A percentile compares a stretch with the other conserved stretches of the same genome.
phyloP scores from a whole-genome alignment of 2,113 vertebrate genomes.

The Notothenia rossii region DNA sequence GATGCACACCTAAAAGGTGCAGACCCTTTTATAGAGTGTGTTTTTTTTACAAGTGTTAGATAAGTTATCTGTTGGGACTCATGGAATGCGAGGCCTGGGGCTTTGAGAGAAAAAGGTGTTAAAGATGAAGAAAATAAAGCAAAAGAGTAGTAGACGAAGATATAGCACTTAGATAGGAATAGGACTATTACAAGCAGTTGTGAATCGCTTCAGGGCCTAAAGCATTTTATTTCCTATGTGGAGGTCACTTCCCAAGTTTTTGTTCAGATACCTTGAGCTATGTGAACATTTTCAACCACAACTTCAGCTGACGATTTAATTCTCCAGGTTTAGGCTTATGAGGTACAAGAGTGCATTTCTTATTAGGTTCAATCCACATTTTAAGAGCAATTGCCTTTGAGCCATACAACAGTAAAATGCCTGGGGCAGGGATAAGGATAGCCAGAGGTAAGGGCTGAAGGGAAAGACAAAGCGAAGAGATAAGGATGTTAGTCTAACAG shows the following conservation, averaged over 20 bases:
- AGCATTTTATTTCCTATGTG: conserved; percentile 28
- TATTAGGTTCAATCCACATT: conserved; percentile 41
- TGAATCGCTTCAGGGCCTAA: conserved; percentile 22
- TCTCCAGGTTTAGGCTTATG: background rate
- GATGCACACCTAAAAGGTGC: conserved; percentile 56
- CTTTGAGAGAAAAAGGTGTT: conserved; percentile 20
- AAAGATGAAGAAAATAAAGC: conserved; percentile 35
- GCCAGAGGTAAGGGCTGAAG: conserved; percentile 49
- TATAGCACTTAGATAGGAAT: conserved; percentile 33
- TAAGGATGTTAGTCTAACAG: background rate
- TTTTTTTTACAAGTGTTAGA: conserved; percentile 61
- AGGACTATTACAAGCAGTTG: conserved; percentile 28
- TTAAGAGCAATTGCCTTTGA: conserved; percentile 46
- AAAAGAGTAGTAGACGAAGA: conserved; percentile 25
- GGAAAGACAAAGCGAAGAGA: conserved; percentile 31
- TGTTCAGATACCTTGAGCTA: conserved; percentile 13
- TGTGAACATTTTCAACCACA: conserved; percentile 24
- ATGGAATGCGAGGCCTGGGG: conserved; percentile 29
- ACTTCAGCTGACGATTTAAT: conserved; percentile 39
- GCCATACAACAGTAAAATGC: conserved; percentile 51
- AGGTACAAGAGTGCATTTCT: conserved; percentile 7
- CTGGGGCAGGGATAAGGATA: conserved; percentile 54
- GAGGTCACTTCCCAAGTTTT: conserved; percentile 41
- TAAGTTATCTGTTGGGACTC: conserved; percentile 61
- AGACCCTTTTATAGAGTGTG: conserved; percentile 57